Evolutionary conservation across 1,140 invertebrate species (phyloP).

Genomic region (Heliconius congener): DNA sequence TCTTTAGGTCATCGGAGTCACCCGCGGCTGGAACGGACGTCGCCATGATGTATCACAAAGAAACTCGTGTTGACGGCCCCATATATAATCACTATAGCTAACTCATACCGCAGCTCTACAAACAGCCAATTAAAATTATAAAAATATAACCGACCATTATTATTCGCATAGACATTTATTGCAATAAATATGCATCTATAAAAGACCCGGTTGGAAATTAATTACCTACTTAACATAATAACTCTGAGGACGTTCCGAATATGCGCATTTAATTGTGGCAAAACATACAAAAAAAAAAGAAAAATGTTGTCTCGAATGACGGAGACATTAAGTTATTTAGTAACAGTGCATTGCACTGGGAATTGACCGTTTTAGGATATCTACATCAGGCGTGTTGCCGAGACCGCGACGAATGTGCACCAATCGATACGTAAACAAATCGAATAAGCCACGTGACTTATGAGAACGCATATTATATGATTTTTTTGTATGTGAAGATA

Average conservation of each 20-base stretch:
- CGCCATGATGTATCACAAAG: slow-evolving; percentile 52
- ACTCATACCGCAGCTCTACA: slow-evolving; percentile 1
- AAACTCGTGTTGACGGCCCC: slow-evolving; percentile 44
- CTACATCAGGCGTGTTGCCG: slow-evolving; percentile 43
- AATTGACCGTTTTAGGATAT: slow-evolving; percentile 66
- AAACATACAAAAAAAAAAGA: slow-evolving; percentile 63
- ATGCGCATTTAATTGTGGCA: slow-evolving; percentile 68
- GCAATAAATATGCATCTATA: slow-evolving; percentile 55
- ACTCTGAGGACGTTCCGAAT: slow-evolving; percentile 54
- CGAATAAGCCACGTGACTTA: slow-evolving; percentile 56
- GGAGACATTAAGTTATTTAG: slow-evolving; percentile 71
- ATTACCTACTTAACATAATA: slow-evolving; percentile 73
- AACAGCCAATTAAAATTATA: slow-evolving; percentile 47
- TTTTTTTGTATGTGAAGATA: too few relatives aligned
- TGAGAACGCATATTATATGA: too few relatives aligned
- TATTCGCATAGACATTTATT: slow-evolving; percentile 47
- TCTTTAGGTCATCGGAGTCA: slow-evolving; percentile 69
- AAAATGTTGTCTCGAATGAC: slow-evolving; percentile 56
- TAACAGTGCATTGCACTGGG: slow-evolving; percentile 70
- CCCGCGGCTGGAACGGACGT: slow-evolving; percentile 56
- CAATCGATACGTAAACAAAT: slow-evolving; percentile 61
- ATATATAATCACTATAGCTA: slow-evolving; percentile 19
- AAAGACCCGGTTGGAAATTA: slow-evolving; percentile 67
- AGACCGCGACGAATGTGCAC: slow-evolving; percentile 54
- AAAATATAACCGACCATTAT: slow-evolving; percentile 52